These are phyloP conservation scores for Cranoglanis bouderius DNA, from an alignment of 2,113 vertebrate species.

Conservation along the genomic window DNA sequence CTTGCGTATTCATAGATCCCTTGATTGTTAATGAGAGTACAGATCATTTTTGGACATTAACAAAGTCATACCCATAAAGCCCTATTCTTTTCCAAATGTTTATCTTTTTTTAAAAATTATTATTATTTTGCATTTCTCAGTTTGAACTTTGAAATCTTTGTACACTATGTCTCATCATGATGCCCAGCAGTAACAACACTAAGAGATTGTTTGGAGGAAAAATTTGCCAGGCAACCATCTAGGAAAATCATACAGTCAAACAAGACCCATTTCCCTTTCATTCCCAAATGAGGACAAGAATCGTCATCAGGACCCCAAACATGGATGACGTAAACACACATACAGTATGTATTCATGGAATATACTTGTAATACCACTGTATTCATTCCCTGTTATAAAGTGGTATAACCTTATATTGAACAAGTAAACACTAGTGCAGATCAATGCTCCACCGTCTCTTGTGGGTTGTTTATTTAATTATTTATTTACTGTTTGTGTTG, in stretches of 20 bases:
- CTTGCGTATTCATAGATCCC: neutral
- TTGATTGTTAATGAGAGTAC: neutral
- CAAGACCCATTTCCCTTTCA: neutral
- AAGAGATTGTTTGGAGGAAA: neutral
- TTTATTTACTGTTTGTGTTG: slow-evolving; percentile 18
- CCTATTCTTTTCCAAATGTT: neutral
- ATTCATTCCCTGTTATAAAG: neutral
- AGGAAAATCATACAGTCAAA: neutral
- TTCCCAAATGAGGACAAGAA: neutral
- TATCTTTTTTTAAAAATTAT: neutral
- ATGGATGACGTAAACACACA: neutral
- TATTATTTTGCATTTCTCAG: neutral
- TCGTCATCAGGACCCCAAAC: neutral
- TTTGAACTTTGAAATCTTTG: neutral
- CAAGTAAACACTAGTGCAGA: neutral
- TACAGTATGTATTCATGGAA: neutral
- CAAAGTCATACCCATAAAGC: neutral
- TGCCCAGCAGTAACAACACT: neutral
- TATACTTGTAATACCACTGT: neutral
- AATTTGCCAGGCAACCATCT: neutral
- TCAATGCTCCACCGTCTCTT: neutral
- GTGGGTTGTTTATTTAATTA: neutral
- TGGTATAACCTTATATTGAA: neutral
- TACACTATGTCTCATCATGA: neutral
- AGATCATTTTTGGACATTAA: neutral